phyloP scores from a whole-genome alignment of 2,888 invertebrate species.

The Campoplex nolae region DNA sequence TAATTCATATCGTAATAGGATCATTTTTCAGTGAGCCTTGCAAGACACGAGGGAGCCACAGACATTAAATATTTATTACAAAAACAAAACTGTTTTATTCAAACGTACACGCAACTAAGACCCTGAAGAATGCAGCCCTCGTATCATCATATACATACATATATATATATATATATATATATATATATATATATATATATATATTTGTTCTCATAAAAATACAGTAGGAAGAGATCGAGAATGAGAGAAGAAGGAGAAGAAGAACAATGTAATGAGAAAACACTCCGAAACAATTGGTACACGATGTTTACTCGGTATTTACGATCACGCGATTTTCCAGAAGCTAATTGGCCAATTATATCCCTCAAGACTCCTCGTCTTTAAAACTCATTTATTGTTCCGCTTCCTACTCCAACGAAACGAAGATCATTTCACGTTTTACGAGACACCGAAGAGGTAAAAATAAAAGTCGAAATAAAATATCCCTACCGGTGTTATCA shows the following conservation, averaged over 20 bases:
- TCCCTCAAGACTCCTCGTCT: constrained; percentile 42
- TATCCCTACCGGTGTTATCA: background rate
- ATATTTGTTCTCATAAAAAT: constrained; percentile 40
- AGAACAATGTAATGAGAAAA: constrained; percentile 59
- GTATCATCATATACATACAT: background rate
- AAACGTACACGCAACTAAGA: background rate
- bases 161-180: background rate
- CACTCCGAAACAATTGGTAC: constrained; percentile 49
- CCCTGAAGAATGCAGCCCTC: constrained; percentile 1
- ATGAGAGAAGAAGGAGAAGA: constrained; percentile 12
- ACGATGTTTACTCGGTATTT: constrained; percentile 55
- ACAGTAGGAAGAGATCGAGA: constrained; percentile 13
- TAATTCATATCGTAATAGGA: constrained; percentile 64
- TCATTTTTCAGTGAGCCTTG: constrained; percentile 55
- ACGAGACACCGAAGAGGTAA: constrained; percentile 18
- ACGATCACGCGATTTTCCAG: constrained; percentile 56
- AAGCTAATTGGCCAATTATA: constrained; percentile 62
- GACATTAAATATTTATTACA: constrained; percentile 13
- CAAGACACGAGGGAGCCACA: constrained; percentile 29
- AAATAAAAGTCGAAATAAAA: background rate
- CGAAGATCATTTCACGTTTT: constrained; percentile 35
- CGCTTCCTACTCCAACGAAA: constrained; percentile 27
- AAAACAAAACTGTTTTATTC: constrained; percentile 9
- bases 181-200: background rate
- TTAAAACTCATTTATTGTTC: constrained; percentile 37